phyloP scores from a whole-genome alignment of 2,888 invertebrate species.

The Orchesellides sinensis region DNA sequence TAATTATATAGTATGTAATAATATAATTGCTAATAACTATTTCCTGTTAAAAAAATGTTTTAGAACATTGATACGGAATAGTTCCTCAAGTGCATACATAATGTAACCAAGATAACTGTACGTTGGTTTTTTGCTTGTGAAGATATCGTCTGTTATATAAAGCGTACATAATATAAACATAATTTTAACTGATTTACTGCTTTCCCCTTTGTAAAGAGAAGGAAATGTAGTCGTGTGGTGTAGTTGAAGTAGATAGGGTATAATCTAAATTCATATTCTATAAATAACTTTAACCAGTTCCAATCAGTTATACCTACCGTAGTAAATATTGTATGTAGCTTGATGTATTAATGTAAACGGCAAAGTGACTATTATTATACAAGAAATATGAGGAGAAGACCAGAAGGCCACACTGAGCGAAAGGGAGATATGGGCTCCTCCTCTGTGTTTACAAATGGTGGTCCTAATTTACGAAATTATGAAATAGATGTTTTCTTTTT shows the following conservation, averaged over 20 bases:
- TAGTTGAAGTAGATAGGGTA: too few species aligned
- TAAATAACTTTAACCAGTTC: too few species aligned
- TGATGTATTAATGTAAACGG: slow-evolving; percentile 8
- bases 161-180: too few species aligned
- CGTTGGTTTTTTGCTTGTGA: too few species aligned
- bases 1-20: background rate
- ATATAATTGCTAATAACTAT: background rate
- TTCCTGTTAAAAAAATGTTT: slow-evolving; percentile 2
- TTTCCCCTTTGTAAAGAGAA: too few species aligned
- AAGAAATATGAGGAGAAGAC: slow-evolving; percentile 6
- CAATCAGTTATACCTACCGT: too few species aligned
- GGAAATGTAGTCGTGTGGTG: too few species aligned
- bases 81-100: slow-evolving; percentile 42
- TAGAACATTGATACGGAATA: slow-evolving; percentile 16
- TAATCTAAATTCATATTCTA: too few species aligned
- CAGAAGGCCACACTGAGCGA: slow-evolving; percentile 19
- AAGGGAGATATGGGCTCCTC: slow-evolving; percentile 16
- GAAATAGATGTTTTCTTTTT: slow-evolving; percentile 59
- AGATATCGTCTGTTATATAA: too few species aligned
- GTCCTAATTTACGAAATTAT: slow-evolving; percentile 56
- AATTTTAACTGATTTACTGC: too few species aligned
- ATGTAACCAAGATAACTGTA: too few species aligned
- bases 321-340: slow-evolving; percentile 19
- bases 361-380: background rate
- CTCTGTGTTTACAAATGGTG: slow-evolving; percentile 58